A percentile compares a stretch with the other conserved stretches of the same genome.
These are phyloP conservation scores for Psophia crepitans DNA, from an alignment of 2,113 vertebrate genomes.

Conservation along the genomic window DNA sequence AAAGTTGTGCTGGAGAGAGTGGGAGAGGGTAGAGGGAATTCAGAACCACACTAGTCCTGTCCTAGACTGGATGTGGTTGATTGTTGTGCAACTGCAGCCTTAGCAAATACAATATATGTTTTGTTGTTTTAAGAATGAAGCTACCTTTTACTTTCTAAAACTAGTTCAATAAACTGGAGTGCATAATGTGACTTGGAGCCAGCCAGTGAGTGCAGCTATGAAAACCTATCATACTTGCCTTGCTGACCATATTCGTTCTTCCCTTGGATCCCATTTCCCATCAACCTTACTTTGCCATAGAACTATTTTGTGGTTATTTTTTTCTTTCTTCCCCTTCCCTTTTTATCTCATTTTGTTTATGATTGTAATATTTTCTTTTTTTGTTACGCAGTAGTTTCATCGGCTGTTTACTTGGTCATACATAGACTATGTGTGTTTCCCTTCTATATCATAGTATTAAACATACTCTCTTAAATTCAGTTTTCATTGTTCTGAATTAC, in stretches of 20 bases:
- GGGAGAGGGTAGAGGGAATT: background rate
- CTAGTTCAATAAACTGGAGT: background rate
- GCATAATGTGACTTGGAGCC: background rate
- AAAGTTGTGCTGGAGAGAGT: background rate
- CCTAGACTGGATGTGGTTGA: background rate
- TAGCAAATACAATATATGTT: background rate
- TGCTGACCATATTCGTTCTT: background rate
- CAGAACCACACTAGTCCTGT: background rate
- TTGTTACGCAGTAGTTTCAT: background rate
- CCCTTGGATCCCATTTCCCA: background rate
- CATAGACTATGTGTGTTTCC: background rate
- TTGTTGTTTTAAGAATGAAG: background rate
- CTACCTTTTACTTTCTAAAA: background rate
- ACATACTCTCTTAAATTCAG: background rate
- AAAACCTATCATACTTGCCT: background rate
- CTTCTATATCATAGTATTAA: background rate
- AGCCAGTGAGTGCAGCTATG: background rate
- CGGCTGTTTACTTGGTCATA: background rate
- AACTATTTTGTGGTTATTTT: background rate
- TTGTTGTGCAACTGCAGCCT: background rate
- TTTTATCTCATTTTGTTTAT: background rate
- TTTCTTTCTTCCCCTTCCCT: background rate
- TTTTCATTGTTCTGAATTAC: background rate
- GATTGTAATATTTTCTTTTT: background rate
- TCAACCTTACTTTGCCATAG: background rate